A percentile compares a stretch with the other conserved stretches of the same genome.
Evolutionary conservation across 1,140 invertebrate species (phyloP).

Genomic region (Belonocnema kinseyi): DNA sequence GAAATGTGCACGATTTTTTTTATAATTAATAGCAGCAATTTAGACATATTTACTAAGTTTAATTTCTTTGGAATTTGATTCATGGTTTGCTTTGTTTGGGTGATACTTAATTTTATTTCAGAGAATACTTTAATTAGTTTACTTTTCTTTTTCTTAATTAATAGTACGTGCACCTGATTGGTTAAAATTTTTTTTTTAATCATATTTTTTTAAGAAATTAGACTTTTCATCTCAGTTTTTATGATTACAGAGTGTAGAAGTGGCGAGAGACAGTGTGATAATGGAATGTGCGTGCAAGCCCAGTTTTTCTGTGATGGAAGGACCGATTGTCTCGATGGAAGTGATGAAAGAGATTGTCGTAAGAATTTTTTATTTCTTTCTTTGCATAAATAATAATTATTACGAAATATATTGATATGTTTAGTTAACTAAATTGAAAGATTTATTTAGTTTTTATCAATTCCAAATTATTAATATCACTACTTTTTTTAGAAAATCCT

Average conservation of each 20-base stretch:
- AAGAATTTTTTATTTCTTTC: conserved; percentile 66
- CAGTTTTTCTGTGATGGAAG: conserved; percentile 77
- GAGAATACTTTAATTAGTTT: neutral
- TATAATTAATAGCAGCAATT: neutral
- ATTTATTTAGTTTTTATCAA: too few relatives aligned
- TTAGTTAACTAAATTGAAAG: neutral
- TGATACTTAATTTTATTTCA: neutral
- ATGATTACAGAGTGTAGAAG: conserved; percentile 70
- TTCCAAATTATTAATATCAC: conserved; percentile 40
- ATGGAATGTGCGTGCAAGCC: conserved; percentile 77
- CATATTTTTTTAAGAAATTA: neutral
- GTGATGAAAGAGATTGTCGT: conserved; percentile 84
- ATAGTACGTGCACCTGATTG: neutral
- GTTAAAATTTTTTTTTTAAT: neutral
- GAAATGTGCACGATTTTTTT: conserved; percentile 59
- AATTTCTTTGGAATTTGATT: too few relatives aligned
- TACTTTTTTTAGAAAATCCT: conserved; percentile 66
- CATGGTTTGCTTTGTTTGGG: too few relatives aligned
- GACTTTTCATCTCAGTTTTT: conserved; percentile 31
- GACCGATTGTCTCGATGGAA: conserved; percentile 82
- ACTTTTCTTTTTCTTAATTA: neutral
- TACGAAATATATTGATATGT: too few relatives aligned
- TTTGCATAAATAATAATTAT: neutral
- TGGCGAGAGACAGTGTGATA: conserved; percentile 78
- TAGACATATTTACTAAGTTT: too few relatives aligned